Conservation (phyloP, 2,888 invertebrate species). For the Cephus pulcher region DNA sequence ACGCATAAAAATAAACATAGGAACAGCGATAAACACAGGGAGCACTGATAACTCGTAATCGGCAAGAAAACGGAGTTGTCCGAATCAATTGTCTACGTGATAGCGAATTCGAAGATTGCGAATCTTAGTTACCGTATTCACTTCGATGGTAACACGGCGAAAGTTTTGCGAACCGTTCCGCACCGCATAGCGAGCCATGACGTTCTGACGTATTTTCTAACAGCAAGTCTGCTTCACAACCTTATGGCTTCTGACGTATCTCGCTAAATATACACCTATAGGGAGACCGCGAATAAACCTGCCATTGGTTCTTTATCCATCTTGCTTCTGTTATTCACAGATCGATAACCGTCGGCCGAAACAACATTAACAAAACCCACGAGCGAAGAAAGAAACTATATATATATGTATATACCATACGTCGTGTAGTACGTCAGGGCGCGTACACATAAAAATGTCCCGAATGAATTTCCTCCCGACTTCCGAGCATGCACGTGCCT, state of each 20-base stretch:
- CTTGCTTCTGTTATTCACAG: neutral
- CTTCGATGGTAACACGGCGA: neutral
- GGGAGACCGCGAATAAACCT: constrained; percentile 15
- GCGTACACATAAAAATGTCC: neutral
- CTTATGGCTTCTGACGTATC: constrained; percentile 35
- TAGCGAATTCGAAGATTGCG: neutral
- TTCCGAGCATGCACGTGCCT: neutral
- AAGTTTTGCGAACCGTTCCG: neutral
- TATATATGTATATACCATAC: neutral
- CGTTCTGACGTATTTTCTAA: constrained; percentile 5
- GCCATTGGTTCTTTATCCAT: neutral
- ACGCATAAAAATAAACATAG: neutral
- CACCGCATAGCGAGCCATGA: constrained; percentile 1
- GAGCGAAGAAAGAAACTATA: neutral
- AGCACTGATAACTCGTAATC: neutral
- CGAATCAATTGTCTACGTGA: neutral
- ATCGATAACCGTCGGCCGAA: neutral
- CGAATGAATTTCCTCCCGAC: neutral
- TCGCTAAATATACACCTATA: constrained; percentile 45
- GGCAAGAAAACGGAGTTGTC: neutral
- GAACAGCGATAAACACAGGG: neutral
- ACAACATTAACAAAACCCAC: neutral
- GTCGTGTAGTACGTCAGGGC: neutral
- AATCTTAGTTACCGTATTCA: neutral
- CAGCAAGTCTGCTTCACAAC: constrained; percentile 1